Conservation (phyloP, 1,140 invertebrate species). For the Holcopasites calliopsidis region DNA sequence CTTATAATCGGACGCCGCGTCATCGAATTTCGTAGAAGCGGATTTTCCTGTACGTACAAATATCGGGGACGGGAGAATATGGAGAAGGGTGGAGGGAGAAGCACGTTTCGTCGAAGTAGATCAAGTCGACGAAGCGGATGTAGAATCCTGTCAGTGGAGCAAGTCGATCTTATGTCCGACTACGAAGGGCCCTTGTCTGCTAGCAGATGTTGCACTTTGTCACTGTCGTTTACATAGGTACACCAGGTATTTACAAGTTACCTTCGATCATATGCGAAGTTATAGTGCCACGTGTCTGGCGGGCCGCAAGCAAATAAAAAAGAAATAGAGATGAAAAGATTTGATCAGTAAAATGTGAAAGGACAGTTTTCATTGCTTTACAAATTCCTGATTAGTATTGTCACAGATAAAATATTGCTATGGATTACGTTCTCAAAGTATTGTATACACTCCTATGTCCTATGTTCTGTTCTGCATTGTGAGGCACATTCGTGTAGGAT, state of each 20-base stretch:
- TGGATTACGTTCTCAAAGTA: no score
- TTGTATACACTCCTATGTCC: no score
- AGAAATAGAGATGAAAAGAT: no score
- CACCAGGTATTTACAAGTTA: slow-evolving; percentile 52
- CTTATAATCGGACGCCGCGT: not conserved
- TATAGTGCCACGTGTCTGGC: no score
- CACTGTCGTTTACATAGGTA: slow-evolving; percentile 26
- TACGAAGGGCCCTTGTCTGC: slow-evolving; percentile 1
- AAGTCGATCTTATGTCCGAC: slow-evolving; percentile 39
- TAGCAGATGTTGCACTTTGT: slow-evolving; percentile 41
- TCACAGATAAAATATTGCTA: no score
- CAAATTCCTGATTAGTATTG: no score
- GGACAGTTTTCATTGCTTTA: no score
- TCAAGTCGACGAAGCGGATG: not conserved
- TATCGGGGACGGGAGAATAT: not conserved
- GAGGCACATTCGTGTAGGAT: no score
- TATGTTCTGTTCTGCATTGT: no score
- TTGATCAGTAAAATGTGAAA: no score
- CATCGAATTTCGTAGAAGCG: not conserved
- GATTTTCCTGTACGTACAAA: not conserved
- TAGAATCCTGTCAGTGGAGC: slow-evolving; percentile 19
- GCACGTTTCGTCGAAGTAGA: slow-evolving; percentile 13
- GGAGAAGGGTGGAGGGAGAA: not conserved
- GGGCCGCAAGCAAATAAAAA: no score
- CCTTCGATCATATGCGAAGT: no score